Evolutionary conservation across 2,888 invertebrate species (phyloP), one percentile per base, ranked within the genome.

Genomic region (Tenthredo distinguenda): DNA sequence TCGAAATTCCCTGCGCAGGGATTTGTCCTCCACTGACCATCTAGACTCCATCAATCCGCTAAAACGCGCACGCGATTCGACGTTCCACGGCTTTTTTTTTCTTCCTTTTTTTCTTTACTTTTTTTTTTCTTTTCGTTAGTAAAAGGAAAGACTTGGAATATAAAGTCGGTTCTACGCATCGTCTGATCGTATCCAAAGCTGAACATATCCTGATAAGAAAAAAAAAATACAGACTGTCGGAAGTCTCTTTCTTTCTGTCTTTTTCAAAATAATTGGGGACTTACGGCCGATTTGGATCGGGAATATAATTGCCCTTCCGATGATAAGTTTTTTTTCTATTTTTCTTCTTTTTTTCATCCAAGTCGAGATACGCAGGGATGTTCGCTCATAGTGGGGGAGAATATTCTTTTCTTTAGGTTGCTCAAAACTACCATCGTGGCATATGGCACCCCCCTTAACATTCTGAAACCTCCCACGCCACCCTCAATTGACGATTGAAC

Each of bases 401-500:
- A 76, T 47, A 76, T 76, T 76, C 26, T 76, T 76, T 76, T 76
- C 76, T 47, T 47, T 76, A 47, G 47, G 76, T 15, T 26, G 1
- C 76, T 76, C 43, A 55, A 77, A 77, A 55, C 34, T 58, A 15
- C 58, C 9, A 50, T 26, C n/a, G 10, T 31, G 62, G 79, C 79
- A 58, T 79, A 79, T 79, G 79, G 79, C 79, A 58, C 18, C 31
- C 81, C 81, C 77, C 50, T 81, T 7, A 62, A 81, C 58, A 81
- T 37, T 81, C 40, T 40, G 62, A 50, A 74, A 26, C 21, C 77
- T 26, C 18, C 47, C 71, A 37, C 71, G 12, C 34, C 34, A n/a
- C 37, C 76, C 76, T 21, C 58, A 62, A 81, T 62, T 62, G 81
- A 81, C 81, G 81, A 62, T 58, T 50, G 81, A 81, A 81, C 81